Conservation (phyloP, 2,113 vertebrate genomes). For the Calidris pugnax region DNA sequence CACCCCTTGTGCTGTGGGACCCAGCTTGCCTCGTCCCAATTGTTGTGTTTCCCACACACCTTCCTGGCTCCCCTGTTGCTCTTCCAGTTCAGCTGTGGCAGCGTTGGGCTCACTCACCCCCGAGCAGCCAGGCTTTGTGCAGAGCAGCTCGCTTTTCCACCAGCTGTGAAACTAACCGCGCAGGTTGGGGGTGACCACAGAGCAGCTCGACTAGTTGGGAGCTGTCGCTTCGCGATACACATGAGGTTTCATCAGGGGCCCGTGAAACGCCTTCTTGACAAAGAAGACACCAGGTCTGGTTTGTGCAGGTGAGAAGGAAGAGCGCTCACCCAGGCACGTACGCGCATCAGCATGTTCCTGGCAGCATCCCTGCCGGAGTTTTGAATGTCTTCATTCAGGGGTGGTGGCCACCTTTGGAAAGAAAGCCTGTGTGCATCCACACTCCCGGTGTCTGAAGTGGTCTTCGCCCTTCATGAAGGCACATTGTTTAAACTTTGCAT, state of each 20-base stretch:
- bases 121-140: not conserved
- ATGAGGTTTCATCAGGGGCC: not conserved
- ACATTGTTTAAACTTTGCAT: not conserved
- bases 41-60: not conserved
- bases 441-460: not conserved
- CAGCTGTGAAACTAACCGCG: not conserved
- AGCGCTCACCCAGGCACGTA: fast-evolving
- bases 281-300: not conserved
- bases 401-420: fast-evolving
- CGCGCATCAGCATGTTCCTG: fast-evolving
- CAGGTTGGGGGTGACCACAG: not conserved
- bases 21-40: fast-evolving
- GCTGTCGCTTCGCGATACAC: not conserved
- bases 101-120: not conserved
- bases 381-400: not conserved
- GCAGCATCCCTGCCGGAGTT: fast-evolving
- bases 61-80: not conserved
- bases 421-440: not conserved
- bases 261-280: not conserved
- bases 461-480: not conserved
- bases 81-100: not conserved
- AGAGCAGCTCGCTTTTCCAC: not conserved
- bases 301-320: not conserved
- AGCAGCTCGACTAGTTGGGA: not conserved
- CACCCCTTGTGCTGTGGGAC: not conserved